Conservation (phyloP, 2,797 vertebrate genomes). For the Anolis apletophallus region DNA sequence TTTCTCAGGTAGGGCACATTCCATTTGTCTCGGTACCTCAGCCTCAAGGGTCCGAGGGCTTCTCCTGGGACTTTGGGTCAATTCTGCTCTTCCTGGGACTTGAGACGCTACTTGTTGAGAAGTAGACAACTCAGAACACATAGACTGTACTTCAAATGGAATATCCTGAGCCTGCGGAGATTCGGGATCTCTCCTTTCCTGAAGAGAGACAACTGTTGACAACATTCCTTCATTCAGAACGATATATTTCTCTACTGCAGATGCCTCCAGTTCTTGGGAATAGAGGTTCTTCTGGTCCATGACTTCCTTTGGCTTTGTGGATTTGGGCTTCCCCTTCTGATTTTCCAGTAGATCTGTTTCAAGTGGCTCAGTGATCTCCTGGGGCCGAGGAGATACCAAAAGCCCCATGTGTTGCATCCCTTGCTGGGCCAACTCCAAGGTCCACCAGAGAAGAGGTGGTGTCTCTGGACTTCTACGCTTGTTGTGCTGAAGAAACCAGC, state of each 20-base stretch:
- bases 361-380: background rate
- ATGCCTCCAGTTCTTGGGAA: background rate
- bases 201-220: background rate
- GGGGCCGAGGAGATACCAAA: background rate
- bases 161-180: background rate
- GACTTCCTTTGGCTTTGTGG: background rate
- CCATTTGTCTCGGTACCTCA: background rate
- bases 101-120: background rate
- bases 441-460: constrained; percentile 34
- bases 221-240: background rate
- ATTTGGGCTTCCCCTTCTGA: background rate
- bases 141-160: background rate
- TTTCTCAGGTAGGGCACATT: background rate
- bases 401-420: background rate
- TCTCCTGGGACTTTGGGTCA: background rate
- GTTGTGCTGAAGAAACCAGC: background rate
- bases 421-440: constrained; percentile 1
- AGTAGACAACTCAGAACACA: background rate
- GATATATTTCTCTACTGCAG: background rate
- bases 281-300: background rate
- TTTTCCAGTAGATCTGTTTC: background rate
- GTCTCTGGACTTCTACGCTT: constrained; percentile 9
- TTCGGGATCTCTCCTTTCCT: background rate
- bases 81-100: background rate
- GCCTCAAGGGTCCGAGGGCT: background rate